A percentile compares a stretch with the other conserved stretches of the same genome.
These are phyloP conservation scores for Halcyon senegalensis DNA, from an alignment of 2,113 vertebrate species.

Conservation along the genomic window DNA sequence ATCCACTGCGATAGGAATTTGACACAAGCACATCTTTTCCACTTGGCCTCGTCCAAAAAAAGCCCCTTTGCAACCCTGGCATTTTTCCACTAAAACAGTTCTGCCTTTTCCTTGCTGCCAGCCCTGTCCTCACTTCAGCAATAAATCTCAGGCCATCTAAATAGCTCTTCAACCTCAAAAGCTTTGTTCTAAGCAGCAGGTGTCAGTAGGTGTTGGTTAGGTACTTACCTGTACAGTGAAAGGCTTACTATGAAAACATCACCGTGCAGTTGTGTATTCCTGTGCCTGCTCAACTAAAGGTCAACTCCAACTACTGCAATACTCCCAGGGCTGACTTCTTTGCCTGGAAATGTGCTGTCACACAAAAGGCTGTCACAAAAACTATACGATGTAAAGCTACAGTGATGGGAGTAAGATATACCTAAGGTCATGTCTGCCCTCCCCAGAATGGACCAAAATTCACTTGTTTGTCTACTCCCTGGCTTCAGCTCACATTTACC, in stretches of 20 bases:
- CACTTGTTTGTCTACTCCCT: background rate
- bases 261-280: background rate
- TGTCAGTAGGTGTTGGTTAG: background rate
- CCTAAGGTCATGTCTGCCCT: background rate
- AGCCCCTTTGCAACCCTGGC: background rate
- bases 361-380: background rate
- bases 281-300: background rate
- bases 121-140: background rate
- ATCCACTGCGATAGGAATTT: background rate
- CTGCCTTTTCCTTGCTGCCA: background rate
- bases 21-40: background rate
- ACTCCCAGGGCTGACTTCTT: background rate
- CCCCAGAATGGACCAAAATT: background rate
- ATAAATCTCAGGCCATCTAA: background rate
- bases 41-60: background rate
- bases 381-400: background rate
- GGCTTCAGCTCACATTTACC: background rate
- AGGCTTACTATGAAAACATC: background rate
- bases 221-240: background rate
- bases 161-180: background rate
- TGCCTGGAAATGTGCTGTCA: background rate
- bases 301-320: background rate
- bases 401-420: background rate
- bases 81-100: background rate
- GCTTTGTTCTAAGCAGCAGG: background rate